Conservation (phyloP, 2,797 vertebrate genomes). For the Discoglossus pictus region DNA sequence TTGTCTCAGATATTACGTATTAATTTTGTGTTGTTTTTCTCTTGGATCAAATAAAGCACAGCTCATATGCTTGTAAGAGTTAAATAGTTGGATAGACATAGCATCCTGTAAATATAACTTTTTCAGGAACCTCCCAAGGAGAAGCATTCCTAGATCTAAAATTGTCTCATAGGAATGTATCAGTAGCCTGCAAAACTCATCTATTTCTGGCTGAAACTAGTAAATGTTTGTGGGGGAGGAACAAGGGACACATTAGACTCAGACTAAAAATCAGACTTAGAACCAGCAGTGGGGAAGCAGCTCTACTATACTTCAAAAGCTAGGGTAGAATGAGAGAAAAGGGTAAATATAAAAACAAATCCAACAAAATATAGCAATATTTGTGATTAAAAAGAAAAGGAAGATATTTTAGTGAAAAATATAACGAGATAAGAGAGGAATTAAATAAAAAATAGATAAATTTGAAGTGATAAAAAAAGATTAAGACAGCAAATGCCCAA, state of each 20-base stretch:
- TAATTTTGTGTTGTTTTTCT: no score
- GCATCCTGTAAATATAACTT: conserved; percentile 36
- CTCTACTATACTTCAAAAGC: no score
- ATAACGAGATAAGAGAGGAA: not conserved
- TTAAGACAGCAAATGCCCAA: not conserved
- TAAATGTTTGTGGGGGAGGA: not conserved
- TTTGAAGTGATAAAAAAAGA: not conserved
- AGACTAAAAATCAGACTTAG: conserved; percentile 1
- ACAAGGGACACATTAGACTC: no score
- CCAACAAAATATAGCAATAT: no score
- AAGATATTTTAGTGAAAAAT: not conserved
- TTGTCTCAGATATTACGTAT: no score
- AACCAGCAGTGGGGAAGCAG: not conserved
- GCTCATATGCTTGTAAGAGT: no score
- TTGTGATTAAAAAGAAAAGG: no score
- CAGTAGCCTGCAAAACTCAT: conserved; percentile 53
- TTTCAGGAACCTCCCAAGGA: conserved; percentile 17
- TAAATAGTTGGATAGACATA: conserved; percentile 3
- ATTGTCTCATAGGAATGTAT: conserved; percentile 52
- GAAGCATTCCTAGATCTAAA: conserved; percentile 39
- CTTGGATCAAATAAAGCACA: no score
- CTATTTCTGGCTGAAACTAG: conserved; percentile 19
- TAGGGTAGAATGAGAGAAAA: no score
- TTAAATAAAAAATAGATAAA: not conserved
- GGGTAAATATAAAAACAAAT: no score